A percentile compares a stretch with the other conserved stretches of the same genome.
Evolutionary conservation across 1,140 invertebrate species (phyloP).

Genomic region (Amphibalanus amphitrite): DNA sequence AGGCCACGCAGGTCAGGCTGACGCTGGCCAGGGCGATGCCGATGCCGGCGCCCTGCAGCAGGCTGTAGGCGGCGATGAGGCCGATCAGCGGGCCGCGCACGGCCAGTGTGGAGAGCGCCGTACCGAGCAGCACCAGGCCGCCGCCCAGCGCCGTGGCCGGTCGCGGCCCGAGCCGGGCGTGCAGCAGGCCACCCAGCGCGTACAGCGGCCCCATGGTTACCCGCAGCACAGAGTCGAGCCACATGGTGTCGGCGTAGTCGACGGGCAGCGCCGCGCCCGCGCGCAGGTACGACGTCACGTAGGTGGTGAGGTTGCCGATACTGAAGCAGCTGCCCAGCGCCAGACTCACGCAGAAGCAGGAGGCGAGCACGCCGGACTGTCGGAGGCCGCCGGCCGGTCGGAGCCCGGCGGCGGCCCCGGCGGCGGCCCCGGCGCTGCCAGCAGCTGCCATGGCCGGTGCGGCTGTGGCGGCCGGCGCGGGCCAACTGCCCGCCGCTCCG

Average conservation of each 20-base stretch:
- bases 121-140: not conserved
- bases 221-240: not conserved
- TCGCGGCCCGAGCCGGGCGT: slow-evolving; percentile 23
- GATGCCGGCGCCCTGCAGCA: not conserved
- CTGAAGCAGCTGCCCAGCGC: not conserved
- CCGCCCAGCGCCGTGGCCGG: slow-evolving; percentile 13
- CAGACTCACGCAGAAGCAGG: not conserved
- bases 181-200: slow-evolving; percentile 24
- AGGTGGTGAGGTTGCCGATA: not conserved
- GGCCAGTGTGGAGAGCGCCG: not conserved
- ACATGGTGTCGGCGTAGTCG: not conserved
- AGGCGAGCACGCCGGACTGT: not conserved
- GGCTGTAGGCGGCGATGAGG: not conserved
- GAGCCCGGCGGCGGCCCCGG: too few species aligned
- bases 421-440: too few species aligned
- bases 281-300: not conserved
- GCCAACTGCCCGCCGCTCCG: too few species aligned
- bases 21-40: not conserved
- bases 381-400: too few species aligned
- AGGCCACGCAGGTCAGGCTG: slow-evolving; percentile 12
- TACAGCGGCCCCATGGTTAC: not conserved
- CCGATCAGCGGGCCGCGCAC: not conserved
- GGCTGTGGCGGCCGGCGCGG: too few species aligned
- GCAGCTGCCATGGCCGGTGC: too few species aligned
- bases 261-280: not conserved